Base-by-base conservation (phyloP, 2,113 vertebrate species). In the Cebidichthys violaceus region DNA sequence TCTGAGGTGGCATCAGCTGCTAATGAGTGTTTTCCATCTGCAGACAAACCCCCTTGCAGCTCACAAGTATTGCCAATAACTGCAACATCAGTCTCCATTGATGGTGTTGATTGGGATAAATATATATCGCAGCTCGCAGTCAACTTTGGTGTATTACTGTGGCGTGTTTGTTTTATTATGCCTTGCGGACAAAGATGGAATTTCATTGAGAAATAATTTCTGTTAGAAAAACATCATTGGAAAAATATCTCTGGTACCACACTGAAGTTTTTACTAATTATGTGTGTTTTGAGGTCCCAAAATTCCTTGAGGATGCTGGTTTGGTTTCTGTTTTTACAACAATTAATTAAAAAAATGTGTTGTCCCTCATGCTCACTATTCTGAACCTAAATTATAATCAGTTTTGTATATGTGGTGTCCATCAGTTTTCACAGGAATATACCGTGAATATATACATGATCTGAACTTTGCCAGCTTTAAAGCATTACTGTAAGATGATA, bases 81-180 rank as follows among this genome's bases (percentile, higher is more conserved):
- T 62, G 57, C 47, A 65, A 83, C 76, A 89, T 89, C 83, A 88
- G 69, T 54, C 31, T 27, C 50, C 87, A 33, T 17, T 79, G 59
- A 90, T 39, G 67, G 90, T 89, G 89, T 77, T 90, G 84, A 88
- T 90, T 91, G 87, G 75, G 70, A 71, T 55, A 77, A 70, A 70
- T 79, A 20, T 75, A 27, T 54, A 73, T 67, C 81, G 43, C 57
- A 54, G 65, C 79, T 82, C 31, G 9, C 33, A 67, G 77, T 35
- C 29, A 62, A 77, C 1, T 79, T 62, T 68, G 70, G 54, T 73
- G 33, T 39, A 81, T 77, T 81, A 81, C 54, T 41, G 24, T 61
- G n/a, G 17, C 61, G 4, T 39, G 24, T 71, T 68, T 67, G 29
- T 82, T 86, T 54, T 77, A 86, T 86, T 75, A 65, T 67, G 62